Evolutionary conservation across 2,113 vertebrate genomes (phyloP), one percentile per base, ranked within the genome.

Genomic region (Rhinogobius similis): DNA sequence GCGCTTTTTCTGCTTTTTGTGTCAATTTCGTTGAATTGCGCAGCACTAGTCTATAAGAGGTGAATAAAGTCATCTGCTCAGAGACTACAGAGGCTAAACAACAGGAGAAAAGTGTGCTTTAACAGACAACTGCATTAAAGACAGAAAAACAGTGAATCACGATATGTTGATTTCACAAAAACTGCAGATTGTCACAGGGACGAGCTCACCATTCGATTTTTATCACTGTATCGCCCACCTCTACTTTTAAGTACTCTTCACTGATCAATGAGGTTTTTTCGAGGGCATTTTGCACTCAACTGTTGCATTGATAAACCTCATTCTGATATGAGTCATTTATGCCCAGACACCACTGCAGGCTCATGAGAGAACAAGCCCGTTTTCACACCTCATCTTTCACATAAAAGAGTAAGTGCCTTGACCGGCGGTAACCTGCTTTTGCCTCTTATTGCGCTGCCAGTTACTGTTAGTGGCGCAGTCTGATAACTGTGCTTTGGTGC

Each of bases 371-470:
- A 62, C 36, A 18, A 61, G 55, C 55, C 21, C 32, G 32, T 24
- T 69, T 70, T 70, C 58, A 29, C 27, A 44, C 14, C 20, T 38
- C 65, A 21, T 44, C 59, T 36, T 38, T 39, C 58, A 61, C 29
- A 59, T 72, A 66, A 75, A 62, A 44, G 59, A 72, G 58, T 71
- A 79, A 62, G 27, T 65, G 55, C 61, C 56, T n/a, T 66, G 70
- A 52, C 79, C 14, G 23, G 66, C 18, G 46, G 43, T 78, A 75
- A 70, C 75, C 77, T 38, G 52, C 44, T 77, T 74, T 73, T 67
- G 32, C 58, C 36, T 50, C 76, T 83, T 80, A 83, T 78, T 73
- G 72, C 71, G 29, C 38, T 83, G 80, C 70, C 82, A 82, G 82
- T 82, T 80, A 65, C 71, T 78, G 82, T 88, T 87, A 82, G 69